Evolutionary conservation across 2,797 vertebrate genomes (phyloP).

Genomic region (Anguilla anguilla): DNA sequence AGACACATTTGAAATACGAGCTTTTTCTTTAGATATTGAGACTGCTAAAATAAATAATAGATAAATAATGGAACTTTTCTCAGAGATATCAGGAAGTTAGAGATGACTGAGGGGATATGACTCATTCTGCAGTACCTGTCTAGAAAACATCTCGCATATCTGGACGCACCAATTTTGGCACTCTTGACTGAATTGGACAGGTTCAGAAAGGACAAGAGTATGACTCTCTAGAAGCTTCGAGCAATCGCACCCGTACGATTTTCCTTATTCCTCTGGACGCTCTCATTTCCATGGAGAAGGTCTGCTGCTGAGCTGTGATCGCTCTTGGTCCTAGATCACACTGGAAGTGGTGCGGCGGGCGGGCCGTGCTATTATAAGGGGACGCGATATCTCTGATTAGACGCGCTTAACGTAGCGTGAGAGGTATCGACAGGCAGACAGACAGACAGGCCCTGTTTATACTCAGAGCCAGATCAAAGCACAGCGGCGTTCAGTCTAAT

Average conservation of each 20-base stretch:
- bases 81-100: slow-evolving; percentile 2
- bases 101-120: background rate
- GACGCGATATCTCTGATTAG: background rate
- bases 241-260: background rate
- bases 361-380: background rate
- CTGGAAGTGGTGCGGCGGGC: background rate
- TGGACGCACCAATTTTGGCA: background rate
- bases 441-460: background rate
- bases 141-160: background rate
- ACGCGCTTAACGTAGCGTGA: background rate
- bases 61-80: background rate
- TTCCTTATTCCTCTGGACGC: background rate
- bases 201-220: background rate
- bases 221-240: background rate
- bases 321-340: slow-evolving; percentile 9
- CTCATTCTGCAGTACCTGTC: background rate
- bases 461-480: background rate
- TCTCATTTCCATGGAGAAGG: background rate
- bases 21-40: background rate
- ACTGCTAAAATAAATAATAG: slow-evolving; percentile 3
- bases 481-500: slow-evolving; percentile 31
- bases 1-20: background rate
- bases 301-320: background rate
- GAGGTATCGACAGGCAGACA: background rate
- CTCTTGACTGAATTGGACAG: background rate